These are phyloP conservation scores for Ochotona curzoniae DNA, from an alignment of 2,113 vertebrate species.

Conservation along the genomic window DNA sequence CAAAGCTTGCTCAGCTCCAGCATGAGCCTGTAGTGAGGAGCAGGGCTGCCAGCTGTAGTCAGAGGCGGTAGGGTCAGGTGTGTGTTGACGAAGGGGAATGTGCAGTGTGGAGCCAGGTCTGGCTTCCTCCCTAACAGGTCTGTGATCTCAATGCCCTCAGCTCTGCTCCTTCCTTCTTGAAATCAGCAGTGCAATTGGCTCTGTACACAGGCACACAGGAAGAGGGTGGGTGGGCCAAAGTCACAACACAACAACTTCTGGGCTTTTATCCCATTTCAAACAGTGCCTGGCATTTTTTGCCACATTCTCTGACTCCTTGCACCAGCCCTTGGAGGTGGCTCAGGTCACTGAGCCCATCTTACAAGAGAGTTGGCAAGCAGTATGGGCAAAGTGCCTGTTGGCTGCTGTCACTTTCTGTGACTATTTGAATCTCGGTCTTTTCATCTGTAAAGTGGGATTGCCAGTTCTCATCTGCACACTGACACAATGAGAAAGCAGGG, in stretches of 20 bases:
- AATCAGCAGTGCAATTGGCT: neutral
- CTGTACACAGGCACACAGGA: neutral
- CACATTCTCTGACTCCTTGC: neutral
- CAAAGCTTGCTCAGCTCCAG: neutral
- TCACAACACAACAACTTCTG: neutral
- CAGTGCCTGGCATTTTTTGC: neutral
- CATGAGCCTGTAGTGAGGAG: neutral
- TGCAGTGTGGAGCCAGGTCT: neutral
- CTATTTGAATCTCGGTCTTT: neutral
- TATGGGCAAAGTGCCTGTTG: neutral
- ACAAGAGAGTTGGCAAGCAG: neutral
- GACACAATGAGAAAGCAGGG: neutral
- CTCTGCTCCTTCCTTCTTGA: neutral
- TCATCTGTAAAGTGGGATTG: neutral
- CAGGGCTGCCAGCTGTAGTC: neutral
- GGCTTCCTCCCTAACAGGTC: rapidly evolving
- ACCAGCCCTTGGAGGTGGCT: neutral
- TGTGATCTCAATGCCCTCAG: neutral
- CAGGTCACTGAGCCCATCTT: neutral
- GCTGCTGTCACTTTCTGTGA: neutral
- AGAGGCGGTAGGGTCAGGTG: neutral
- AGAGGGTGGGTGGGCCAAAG: neutral
- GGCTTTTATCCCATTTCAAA: no score
- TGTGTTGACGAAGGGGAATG: neutral
- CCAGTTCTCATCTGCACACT: rapidly evolving